Conservation (phyloP, 2,888 invertebrate genomes). For the Bibio marci region DNA sequence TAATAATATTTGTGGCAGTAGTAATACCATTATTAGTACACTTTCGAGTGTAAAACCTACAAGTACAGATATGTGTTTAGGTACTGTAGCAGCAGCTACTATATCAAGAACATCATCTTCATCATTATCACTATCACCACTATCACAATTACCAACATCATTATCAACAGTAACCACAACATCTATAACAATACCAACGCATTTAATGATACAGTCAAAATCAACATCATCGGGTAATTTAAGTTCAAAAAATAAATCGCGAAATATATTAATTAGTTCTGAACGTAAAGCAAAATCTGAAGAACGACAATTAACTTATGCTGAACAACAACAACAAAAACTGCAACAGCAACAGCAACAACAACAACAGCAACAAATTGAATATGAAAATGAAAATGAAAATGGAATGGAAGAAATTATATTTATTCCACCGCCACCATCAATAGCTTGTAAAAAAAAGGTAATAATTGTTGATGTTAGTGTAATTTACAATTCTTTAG, state of each 20-base stretch:
- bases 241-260: neutral
- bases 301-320: slow-evolving; percentile 3
- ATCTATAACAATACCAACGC: too few species aligned
- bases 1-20: too few species aligned
- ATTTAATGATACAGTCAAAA: too few species aligned
- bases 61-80: neutral
- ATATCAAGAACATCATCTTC: too few species aligned
- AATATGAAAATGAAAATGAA: slow-evolving; percentile 6
- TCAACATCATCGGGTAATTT: slow-evolving; percentile 5
- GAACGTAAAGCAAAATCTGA: slow-evolving; percentile 6
- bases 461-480: slow-evolving; percentile 27
- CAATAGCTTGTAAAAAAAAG: slow-evolving; percentile 24
- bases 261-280: neutral
- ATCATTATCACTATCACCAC: too few species aligned
- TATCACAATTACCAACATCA: too few species aligned
- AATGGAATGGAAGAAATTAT: slow-evolving; percentile 4
- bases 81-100: too few species aligned
- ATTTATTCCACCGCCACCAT: slow-evolving; percentile 19
- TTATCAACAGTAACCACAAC: too few species aligned
- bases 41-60: neutral
- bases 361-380: too few species aligned
- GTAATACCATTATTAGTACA: neutral
- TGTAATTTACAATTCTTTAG: slow-evolving; percentile 77
- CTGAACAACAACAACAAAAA: too few species aligned
- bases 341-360: too few species aligned